phyloP scores from a whole-genome alignment of 2,888 invertebrate species.

The Quadroppia sp. region DNA sequence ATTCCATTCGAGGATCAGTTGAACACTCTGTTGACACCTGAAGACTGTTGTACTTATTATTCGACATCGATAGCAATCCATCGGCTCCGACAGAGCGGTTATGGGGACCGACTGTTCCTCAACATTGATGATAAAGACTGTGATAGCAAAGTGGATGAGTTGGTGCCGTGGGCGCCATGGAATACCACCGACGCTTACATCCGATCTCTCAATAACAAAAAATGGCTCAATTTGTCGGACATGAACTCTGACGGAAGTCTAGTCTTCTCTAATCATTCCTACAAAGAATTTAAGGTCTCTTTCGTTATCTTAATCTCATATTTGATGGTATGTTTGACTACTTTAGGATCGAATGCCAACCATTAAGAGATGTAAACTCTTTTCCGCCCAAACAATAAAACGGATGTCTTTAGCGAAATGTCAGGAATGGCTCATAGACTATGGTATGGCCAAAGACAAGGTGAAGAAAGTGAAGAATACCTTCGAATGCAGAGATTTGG shows the following conservation, averaged over 20 bases:
- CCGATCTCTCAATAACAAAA: background rate
- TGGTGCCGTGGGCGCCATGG: slow-evolving; percentile 5
- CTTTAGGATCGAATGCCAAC: slow-evolving; percentile 29
- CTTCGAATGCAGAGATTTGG: background rate
- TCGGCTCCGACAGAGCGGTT: background rate
- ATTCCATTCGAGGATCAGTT: slow-evolving; percentile 17
- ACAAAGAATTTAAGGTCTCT: slow-evolving; percentile 21
- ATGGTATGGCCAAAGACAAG: slow-evolving; percentile 11
- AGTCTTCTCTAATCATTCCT: background rate
- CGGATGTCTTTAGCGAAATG: background rate
- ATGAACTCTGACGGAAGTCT: slow-evolving; percentile 7
- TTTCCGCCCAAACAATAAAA: background rate
- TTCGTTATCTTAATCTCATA: background rate
- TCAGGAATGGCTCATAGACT: slow-evolving; percentile 25
- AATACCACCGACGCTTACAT: slow-evolving; percentile 20
- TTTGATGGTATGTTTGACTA: too few species aligned
- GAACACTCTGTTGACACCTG: background rate
- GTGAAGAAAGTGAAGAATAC: slow-evolving; percentile 1
- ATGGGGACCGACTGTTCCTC: background rate
- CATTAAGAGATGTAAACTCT: slow-evolving; percentile 12
- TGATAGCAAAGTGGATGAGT: slow-evolving; percentile 5
- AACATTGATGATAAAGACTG: background rate
- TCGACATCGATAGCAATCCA: background rate
- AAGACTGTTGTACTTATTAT: slow-evolving; percentile 24
- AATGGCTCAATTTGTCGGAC: slow-evolving; percentile 2